Evolutionary conservation across 2,797 vertebrate species (phyloP).

Genomic region (Propithecus perrieri): DNA sequence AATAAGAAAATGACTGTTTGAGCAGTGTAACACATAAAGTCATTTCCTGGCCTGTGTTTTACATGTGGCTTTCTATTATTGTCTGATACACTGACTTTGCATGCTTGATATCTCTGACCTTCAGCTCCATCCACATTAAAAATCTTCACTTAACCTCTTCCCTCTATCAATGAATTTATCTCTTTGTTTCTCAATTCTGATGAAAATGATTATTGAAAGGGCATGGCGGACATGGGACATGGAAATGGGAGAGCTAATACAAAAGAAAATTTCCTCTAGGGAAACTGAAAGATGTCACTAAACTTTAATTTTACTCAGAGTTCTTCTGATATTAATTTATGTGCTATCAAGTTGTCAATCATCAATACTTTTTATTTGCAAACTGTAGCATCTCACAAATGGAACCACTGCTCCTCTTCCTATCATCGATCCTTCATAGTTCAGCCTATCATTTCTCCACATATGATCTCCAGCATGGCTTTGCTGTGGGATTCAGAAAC

Average conservation of each 20-base stretch:
- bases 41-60: conserved; percentile 41
- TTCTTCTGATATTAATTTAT: background rate
- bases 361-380: background rate
- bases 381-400: background rate
- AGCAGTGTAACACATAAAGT: conserved; percentile 1
- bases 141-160: background rate
- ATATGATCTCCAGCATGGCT: background rate
- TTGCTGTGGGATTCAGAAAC: background rate
- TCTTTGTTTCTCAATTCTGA: background rate
- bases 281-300: background rate
- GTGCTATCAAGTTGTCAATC: background rate
- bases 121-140: background rate
- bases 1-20: conserved; percentile 64
- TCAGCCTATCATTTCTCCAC: background rate
- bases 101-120: background rate
- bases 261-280: background rate
- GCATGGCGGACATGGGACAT: background rate
- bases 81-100: background rate
- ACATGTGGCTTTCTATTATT: conserved; percentile 42
- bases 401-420: background rate
- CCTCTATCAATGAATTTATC: background rate
- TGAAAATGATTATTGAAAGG: background rate
- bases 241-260: background rate
- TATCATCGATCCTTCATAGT: background rate
- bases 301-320: background rate